Evolutionary conservation across 2,797 vertebrate species (phyloP), one percentile per base, ranked within the genome.

Genomic region (Cheirogaleus major): DNA sequence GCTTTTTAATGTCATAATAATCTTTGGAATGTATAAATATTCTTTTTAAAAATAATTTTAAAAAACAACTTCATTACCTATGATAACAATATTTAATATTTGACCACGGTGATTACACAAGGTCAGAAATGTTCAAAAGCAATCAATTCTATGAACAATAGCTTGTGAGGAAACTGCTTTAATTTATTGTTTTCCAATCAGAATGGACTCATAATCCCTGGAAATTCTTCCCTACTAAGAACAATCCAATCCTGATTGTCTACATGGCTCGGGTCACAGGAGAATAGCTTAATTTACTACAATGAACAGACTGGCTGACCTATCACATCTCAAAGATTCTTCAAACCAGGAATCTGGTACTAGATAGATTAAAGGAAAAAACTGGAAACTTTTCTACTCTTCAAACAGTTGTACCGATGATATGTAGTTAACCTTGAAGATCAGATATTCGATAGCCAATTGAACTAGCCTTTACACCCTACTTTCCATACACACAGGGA

Each of bases 1-100:
- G 9, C 7, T 86, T 96, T 89, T 88, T 89, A 91, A 81, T 45
- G 23, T 9, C 83, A 76, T 67, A 79, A 72, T 89, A 80, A 86
- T 41, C 50, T 32, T 59, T 80, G 85, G 65, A 48, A 55, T 89
- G 35, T 81, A 3, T 90, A 94, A 67, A 3, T 52, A 93, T 87
- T 70, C 43, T 92, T 90, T 86, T 92, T 86, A 25, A 2, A 83
- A 93, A 93, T 95, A 55, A 69, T 85, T 75, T 57, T 84, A 32
- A 78, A 72, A 84, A 48, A 94, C 0, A 87, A 73, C 72, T 90
- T 91, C 55, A 80, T 92, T 84, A 76, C 30, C 67, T 78, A 27
- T 65, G 88, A 93, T 90, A 45, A 90, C 9, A 72, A 50, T 59
- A 82, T 55, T 94, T 92, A 90, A 87, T 88, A 92, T 92, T 73